These are phyloP conservation scores for Pyrrhosoma nymphula DNA, from an alignment of 2,888 invertebrate genomes.

Conservation along the genomic window DNA sequence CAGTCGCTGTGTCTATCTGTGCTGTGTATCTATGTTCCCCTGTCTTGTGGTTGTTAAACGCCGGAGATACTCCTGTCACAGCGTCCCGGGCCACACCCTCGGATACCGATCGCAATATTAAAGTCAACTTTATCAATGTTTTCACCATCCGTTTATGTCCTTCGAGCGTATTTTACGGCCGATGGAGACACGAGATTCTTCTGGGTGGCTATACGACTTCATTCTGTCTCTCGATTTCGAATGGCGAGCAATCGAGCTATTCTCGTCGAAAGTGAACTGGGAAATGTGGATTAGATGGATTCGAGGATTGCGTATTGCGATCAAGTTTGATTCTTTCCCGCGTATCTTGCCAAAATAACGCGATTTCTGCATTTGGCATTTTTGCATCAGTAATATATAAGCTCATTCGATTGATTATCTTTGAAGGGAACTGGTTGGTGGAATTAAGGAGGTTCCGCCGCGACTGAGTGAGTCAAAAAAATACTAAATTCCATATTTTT, in stretches of 20 bases:
- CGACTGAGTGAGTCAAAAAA: too few species aligned
- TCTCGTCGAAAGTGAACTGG: background rate
- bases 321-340: too few species aligned
- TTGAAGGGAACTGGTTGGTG: too few species aligned
- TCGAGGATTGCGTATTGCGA: too few species aligned
- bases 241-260: background rate
- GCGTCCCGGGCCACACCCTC: background rate
- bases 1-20: background rate
- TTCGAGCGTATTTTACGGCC: background rate
- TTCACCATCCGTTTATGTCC: background rate
- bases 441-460: too few species aligned
- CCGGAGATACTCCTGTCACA: background rate
- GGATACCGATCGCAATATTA: background rate
- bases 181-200: background rate
- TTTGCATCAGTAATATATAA: too few species aligned
- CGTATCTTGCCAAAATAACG: too few species aligned
- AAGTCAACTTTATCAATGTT: background rate
- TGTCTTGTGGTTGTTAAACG: background rate
- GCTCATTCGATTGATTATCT: too few species aligned
- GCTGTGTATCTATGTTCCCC: background rate
- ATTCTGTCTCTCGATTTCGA: background rate
- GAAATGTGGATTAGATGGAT: too few species aligned
- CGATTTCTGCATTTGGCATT: too few species aligned
- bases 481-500: too few species aligned
- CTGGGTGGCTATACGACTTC: constrained; percentile 1